These are phyloP conservation scores for Xylota sylvarum DNA, from an alignment of 2,888 invertebrate species.

Conservation along the genomic window DNA sequence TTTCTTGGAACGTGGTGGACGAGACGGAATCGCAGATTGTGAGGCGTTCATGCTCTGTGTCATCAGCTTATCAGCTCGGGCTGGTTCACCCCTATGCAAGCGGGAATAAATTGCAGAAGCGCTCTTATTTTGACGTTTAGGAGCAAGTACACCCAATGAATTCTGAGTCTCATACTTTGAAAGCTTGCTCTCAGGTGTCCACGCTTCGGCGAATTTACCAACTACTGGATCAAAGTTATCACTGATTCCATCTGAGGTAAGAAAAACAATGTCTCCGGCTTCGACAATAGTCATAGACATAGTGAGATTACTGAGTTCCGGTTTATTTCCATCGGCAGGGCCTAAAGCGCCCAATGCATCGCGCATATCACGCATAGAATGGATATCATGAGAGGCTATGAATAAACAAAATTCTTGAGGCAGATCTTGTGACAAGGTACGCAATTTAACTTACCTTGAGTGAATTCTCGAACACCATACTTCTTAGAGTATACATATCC, in stretches of 20 bases:
- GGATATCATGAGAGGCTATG: constrained; percentile 92
- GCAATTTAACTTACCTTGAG: constrained; percentile 86
- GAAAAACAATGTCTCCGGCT: constrained; percentile 92
- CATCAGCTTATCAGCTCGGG: constrained; percentile 52
- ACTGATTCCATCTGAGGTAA: constrained; percentile 95
- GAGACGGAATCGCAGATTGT: constrained; percentile 76
- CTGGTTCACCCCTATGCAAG: constrained; percentile 79
- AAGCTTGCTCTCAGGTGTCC: constrained; percentile 83
- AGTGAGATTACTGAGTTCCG: constrained; percentile 94
- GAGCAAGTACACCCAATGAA: constrained; percentile 79
- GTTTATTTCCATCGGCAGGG: constrained; percentile 93
- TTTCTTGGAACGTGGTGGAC: constrained; percentile 80
- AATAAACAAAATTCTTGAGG: constrained; percentile 40
- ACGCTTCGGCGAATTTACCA: constrained; percentile 91
- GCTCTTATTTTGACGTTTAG: constrained; percentile 84
- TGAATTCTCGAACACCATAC: constrained; percentile 93
- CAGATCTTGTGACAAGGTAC: constrained; percentile 2
- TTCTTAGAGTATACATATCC: constrained; percentile 93
- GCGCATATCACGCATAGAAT: constrained; percentile 92
- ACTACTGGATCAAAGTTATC: constrained; percentile 97
- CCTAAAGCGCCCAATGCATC: constrained; percentile 95
- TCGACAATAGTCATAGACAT: constrained; percentile 93
- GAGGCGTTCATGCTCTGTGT: constrained; percentile 65
- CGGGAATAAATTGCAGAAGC: constrained; percentile 83
- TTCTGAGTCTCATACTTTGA: constrained; percentile 57